Evolutionary conservation across 2,797 vertebrate genomes (phyloP).

Genomic region (Melanogrammus aeglefinus): DNA sequence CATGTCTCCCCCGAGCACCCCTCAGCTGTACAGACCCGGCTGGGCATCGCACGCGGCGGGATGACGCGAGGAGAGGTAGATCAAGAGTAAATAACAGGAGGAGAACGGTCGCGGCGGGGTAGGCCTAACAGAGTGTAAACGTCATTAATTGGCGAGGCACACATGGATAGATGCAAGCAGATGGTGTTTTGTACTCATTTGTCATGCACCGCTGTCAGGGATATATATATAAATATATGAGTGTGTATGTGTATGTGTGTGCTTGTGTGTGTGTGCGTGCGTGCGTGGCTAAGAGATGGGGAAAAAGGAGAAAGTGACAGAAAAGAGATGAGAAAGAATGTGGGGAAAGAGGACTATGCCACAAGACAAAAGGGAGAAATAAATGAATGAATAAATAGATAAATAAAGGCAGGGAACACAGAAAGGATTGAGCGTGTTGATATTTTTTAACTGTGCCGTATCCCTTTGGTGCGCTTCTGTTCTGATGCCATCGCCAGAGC

Average conservation of each 20-base stretch:
- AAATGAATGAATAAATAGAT: neutral
- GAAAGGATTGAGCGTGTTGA: neutral
- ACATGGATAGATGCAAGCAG: constrained; percentile 71
- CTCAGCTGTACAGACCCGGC: constrained; percentile 19
- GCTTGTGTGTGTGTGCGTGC: too few species aligned
- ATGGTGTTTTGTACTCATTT: constrained; percentile 78
- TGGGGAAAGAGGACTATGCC: neutral
- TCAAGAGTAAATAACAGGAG: constrained; percentile 60
- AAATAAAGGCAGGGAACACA: neutral
- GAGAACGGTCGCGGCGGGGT: constrained; percentile 59
- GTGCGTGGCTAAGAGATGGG: neutral
- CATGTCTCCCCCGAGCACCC: neutral
- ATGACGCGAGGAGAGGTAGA: constrained; percentile 26
- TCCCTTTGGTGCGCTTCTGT: neutral
- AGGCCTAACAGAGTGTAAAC: constrained; percentile 62
- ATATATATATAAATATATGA: constrained; percentile 6
- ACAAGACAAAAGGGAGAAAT: neutral
- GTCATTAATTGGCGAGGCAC: constrained; percentile 71
- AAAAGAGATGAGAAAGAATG: too few species aligned
- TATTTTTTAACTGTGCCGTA: neutral
- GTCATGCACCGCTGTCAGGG: constrained; percentile 69
- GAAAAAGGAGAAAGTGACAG: neutral
- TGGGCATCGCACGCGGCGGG: constrained; percentile 40
- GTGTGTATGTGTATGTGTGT: too few species aligned
- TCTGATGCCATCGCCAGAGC: constrained; percentile 51